These are phyloP conservation scores for Pristis pectinata DNA, from an alignment of 2,797 vertebrate genomes.

Conservation along the genomic window DNA sequence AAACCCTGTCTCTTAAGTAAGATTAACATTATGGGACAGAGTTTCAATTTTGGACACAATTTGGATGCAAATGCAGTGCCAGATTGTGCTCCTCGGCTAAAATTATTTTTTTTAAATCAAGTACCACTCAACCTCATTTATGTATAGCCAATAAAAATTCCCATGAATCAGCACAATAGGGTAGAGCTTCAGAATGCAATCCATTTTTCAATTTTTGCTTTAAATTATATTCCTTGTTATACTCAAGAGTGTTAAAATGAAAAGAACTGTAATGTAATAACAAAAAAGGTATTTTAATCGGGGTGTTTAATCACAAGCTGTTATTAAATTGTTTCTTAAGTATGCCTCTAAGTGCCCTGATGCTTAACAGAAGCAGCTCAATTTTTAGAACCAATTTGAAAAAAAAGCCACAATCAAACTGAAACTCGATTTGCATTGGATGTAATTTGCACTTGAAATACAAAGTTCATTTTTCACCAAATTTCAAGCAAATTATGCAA, in stretches of 20 bases:
- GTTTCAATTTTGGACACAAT: neutral
- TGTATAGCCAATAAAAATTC: neutral
- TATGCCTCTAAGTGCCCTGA: neutral
- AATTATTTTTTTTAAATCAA: neutral
- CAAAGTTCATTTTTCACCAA: neutral
- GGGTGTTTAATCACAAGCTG: too few relatives aligned
- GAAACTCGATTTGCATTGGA: neutral
- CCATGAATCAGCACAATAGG: neutral
- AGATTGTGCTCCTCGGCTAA: neutral
- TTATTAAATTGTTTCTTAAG: neutral
- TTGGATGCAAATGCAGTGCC: neutral
- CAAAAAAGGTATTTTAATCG: neutral
- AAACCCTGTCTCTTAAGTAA: neutral
- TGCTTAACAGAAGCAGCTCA: neutral
- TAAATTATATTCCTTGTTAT: neutral
- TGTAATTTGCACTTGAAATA: neutral
- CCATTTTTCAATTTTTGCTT: neutral
- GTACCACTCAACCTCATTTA: neutral
- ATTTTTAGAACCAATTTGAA: neutral
- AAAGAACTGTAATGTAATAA: neutral
- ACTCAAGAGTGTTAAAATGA: neutral
- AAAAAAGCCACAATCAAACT: neutral
- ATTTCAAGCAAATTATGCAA: neutral
- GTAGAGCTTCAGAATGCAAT: neutral
- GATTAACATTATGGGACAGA: neutral